phyloP scores from a whole-genome alignment of 2,113 vertebrate species.

The Perca fluviatilis region DNA sequence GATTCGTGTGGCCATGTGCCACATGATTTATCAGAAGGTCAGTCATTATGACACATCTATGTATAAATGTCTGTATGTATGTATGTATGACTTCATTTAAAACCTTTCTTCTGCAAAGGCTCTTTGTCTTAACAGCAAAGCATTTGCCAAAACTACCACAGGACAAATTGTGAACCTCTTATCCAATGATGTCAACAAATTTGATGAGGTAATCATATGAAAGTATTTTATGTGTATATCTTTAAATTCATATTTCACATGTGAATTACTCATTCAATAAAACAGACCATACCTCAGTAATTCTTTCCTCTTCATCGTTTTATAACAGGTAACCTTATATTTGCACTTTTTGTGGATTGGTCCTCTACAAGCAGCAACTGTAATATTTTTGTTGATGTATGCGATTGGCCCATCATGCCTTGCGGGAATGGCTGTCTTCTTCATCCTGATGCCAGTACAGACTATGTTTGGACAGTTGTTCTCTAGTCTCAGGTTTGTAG shows the following conservation, averaged over 20 bases:
- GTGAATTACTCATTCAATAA: not conserved
- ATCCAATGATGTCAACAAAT: conserved; percentile 95
- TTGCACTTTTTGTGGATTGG: conserved; percentile 94
- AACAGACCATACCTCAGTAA: not conserved
- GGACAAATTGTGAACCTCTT: conserved; percentile 95
- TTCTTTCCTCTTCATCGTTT: conserved; percentile 16
- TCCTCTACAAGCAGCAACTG: conserved; percentile 88
- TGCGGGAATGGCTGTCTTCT: conserved; percentile 89
- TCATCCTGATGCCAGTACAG: conserved; percentile 91
- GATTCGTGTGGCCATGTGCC: conserved; percentile 93
- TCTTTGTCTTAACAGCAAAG: conserved; percentile 88
- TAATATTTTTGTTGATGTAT: conserved; percentile 88
- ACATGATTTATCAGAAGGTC: conserved; percentile 96
- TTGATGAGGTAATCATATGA: conserved; percentile 88
- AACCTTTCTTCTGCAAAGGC: conserved; percentile 80
- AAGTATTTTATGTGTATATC: not conserved
- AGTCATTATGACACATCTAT: conserved; percentile 53
- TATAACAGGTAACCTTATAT: conserved; percentile 90
- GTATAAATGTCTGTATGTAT: not conserved
- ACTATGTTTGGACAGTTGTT: conserved; percentile 90
- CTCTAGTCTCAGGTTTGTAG: conserved; percentile 87
- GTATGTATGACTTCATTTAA: conserved; percentile 12
- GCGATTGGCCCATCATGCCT: conserved; percentile 92
- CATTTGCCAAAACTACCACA: conserved; percentile 92
- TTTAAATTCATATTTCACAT: not conserved